phyloP scores from a whole-genome alignment of 2,888 invertebrate genomes.

The Spodoptera littoralis region DNA sequence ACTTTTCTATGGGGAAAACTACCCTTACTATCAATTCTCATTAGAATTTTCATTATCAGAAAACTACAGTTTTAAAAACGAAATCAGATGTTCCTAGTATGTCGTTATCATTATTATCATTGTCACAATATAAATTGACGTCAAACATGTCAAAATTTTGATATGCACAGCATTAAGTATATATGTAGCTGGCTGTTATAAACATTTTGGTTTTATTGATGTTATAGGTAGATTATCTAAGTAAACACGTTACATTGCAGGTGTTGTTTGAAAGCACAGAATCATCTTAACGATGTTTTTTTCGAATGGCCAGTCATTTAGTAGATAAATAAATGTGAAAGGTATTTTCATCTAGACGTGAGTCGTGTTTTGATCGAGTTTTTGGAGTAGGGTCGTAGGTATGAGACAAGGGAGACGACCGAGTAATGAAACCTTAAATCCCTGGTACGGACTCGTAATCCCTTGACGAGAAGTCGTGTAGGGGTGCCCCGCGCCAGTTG shows the following conservation, averaged over 20 bases:
- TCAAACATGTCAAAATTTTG: slow-evolving; percentile 7
- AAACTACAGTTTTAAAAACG: neutral
- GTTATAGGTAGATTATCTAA: slow-evolving; percentile 12
- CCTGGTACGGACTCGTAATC: slow-evolving; percentile 88
- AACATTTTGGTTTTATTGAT: slow-evolving; percentile 4
- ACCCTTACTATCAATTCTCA: slow-evolving; percentile 62
- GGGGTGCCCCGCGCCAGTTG: slow-evolving; percentile 81
- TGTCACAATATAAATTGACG: slow-evolving; percentile 13
- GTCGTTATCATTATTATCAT: slow-evolving; percentile 3
- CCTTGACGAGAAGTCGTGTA: slow-evolving; percentile 83
- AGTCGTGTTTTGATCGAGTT: slow-evolving; percentile 41
- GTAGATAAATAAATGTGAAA: neutral
- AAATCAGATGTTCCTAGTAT: neutral
- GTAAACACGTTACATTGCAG: neutral
- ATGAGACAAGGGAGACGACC: slow-evolving; percentile 63
- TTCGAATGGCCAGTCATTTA: neutral
- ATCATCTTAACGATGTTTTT: slow-evolving; percentile 1
- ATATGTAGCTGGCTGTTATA: neutral
- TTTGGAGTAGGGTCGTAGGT: slow-evolving; percentile 52
- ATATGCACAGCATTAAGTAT: neutral
- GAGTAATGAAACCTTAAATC: slow-evolving; percentile 89
- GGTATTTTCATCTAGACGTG: neutral
- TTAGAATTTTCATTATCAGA: neutral
- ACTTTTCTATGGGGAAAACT: slow-evolving; percentile 67
- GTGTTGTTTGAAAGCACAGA: slow-evolving; percentile 2